Evolutionary conservation across 2,888 invertebrate species (phyloP), one percentile per base, ranked within the genome.

Genomic region (Sericinus montela): DNA sequence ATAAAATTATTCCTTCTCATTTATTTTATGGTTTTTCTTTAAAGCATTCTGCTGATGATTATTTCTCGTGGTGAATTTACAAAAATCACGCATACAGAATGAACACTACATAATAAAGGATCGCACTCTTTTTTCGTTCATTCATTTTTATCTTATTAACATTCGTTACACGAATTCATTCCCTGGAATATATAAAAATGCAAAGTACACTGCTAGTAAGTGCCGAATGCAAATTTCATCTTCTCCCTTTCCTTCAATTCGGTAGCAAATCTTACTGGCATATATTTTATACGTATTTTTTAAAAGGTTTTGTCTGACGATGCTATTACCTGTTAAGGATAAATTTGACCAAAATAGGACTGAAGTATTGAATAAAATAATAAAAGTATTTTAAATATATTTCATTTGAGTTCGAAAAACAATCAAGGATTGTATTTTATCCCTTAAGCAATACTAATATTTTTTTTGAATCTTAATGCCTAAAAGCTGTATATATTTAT

Each of bases 191-290:
- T 66, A 72, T 73, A 75, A 77, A 75, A 78, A 78, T 73, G 72
- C 67, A 67, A 75, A 78, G 57, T 60, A 61, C 67, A 68, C 45
- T 60, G 59, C 63, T 58, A 60, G 60, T 68, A 63, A 69, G 63
- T 59, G 60, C 49, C 62, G 70, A 69, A 79, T 79, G 73, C 65
- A 74, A 80, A 80, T 80, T 70, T 71, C 63, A 70, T 71, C 53
- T 67, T 55, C 59, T 55, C 56, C 40, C 51, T 54, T 52, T 46
- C 53, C 51, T 52, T 40, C 48, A 46, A 14, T 45, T 53, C 37
- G 14, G 39, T 47, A 40, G 35, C 39, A 40, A 25, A 40, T 34
- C 19, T 5, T 5, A n/a, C n/a, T 3, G 19, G 3, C 29, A 7
- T 46, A 35, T 45, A 45, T 40, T 45, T 30, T n/a, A 15, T 7